Conservation (phyloP, 2,888 invertebrate species). For the Spodoptera exigua region DNA sequence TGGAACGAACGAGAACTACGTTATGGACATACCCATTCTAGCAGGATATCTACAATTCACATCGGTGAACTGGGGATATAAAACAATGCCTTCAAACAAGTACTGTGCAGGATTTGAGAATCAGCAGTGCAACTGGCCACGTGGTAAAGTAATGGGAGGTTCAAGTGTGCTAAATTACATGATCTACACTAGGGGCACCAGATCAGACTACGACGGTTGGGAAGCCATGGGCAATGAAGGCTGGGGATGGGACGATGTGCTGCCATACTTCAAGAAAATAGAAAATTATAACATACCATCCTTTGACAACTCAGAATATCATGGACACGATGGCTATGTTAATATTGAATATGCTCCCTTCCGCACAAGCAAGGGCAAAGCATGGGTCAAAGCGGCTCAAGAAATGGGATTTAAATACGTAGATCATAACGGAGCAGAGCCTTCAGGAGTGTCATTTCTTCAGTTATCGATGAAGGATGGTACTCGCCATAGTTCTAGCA, state of each 20-base stretch:
- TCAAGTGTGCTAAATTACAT: slow-evolving; percentile 94
- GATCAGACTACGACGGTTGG: slow-evolving; percentile 94
- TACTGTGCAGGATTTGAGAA: slow-evolving; percentile 93
- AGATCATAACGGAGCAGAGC: slow-evolving; percentile 90
- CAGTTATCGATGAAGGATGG: slow-evolving; percentile 91
- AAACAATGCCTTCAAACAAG: slow-evolving; percentile 92
- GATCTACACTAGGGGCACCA: slow-evolving; percentile 93
- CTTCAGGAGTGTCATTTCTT: slow-evolving; percentile 90
- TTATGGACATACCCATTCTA: slow-evolving; percentile 93
- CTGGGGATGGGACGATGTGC: slow-evolving; percentile 92
- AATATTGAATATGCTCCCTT: slow-evolving; percentile 88
- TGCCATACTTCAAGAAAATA: slow-evolving; percentile 93
- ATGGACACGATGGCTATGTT: slow-evolving; percentile 88
- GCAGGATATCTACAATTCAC: slow-evolving; percentile 92
- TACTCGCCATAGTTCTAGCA: slow-evolving; percentile 90
- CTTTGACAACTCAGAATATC: slow-evolving; percentile 84
- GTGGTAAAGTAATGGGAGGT: slow-evolving; percentile 95
- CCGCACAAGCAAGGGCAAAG: slow-evolving; percentile 83
- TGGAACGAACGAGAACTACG: slow-evolving; percentile 89
- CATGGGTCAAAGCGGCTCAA: slow-evolving; percentile 90
- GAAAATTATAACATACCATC: slow-evolving; percentile 91
- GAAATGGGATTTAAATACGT: slow-evolving; percentile 90
- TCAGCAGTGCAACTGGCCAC: slow-evolving; percentile 93
- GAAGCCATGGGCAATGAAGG: slow-evolving; percentile 91
- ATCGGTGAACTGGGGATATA: slow-evolving; percentile 94